A percentile compares a stretch with the other conserved stretches of the same genome.
These are phyloP conservation scores for Drosophila funebris DNA, from an alignment of 1,140 invertebrate species.

Conservation along the genomic window DNA sequence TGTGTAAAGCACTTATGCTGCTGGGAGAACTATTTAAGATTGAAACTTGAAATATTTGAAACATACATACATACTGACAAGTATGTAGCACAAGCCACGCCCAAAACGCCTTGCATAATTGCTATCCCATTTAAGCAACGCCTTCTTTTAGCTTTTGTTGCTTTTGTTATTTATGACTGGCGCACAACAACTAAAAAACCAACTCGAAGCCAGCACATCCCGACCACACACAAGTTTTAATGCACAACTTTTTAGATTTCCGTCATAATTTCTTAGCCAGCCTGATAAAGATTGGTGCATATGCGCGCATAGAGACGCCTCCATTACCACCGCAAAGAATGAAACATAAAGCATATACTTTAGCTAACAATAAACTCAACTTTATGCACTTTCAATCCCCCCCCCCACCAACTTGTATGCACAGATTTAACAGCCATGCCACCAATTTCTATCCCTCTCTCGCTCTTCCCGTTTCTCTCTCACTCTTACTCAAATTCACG, in stretches of 20 bases:
- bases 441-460: background rate
- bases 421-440: constrained; percentile 71
- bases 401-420: constrained; percentile 77
- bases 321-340: constrained; percentile 71
- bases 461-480: background rate
- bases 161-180: constrained; percentile 63
- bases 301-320: constrained; percentile 33
- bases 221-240: constrained; percentile 78
- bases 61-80: background rate
- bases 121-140: constrained; percentile 62
- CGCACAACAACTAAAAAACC: constrained; percentile 34
- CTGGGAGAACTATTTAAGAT: background rate
- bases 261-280: constrained; percentile 77
- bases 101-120: constrained; percentile 50
- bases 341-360: constrained; percentile 77
- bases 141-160: constrained; percentile 53
- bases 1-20: too few species aligned
- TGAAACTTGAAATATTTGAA: constrained; percentile 8
- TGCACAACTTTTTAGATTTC: constrained; percentile 81
- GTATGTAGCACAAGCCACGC: background rate
- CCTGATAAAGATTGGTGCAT: constrained; percentile 68
- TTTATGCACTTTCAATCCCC: constrained; percentile 80
- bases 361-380: constrained; percentile 81
- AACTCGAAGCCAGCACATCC: constrained; percentile 23
- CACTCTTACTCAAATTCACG: background rate